phyloP scores from a whole-genome alignment of 2,888 invertebrate species.

The Sussaba pulchella region DNA sequence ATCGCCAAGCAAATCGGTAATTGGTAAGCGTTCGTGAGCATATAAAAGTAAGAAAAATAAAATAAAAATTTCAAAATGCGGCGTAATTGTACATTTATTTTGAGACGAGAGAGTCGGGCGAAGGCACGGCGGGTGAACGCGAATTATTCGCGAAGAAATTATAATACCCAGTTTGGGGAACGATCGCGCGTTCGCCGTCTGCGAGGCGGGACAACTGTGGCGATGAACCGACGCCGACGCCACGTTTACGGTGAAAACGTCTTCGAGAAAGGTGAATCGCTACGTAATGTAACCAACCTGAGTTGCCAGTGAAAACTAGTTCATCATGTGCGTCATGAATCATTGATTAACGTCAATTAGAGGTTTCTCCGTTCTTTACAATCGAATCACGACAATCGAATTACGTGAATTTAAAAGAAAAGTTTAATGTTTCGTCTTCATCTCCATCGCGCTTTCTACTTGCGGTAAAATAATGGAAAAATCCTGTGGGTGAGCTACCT shows the following conservation, averaged over 20 bases:
- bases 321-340: not conserved
- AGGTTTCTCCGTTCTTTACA: no score
- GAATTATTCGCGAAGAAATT: constrained; percentile 56
- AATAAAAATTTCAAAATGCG: constrained; percentile 40
- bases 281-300: not conserved
- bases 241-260: constrained; percentile 52
- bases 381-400: no score
- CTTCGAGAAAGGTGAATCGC: constrained; percentile 5
- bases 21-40: constrained; percentile 44
- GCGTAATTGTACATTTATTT: constrained; percentile 60
- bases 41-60: no score
- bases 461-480: no score
- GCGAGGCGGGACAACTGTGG: constrained; percentile 5
- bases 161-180: constrained; percentile 46
- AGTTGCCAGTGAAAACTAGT: not conserved
- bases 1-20: constrained; percentile 59
- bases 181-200: constrained; percentile 12
- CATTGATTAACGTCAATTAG: no score
- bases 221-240: constrained; percentile 47
- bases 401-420: no score
- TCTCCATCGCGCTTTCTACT: no score
- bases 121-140: constrained; percentile 21
- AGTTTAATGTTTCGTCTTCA: no score
- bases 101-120: constrained; percentile 38
- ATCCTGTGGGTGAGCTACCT: no score